A percentile compares a stretch with the other conserved stretches of the same genome.
Conservation (phyloP, 1,140 invertebrate genomes). For the Stegodyphus mimosarum region DNA sequence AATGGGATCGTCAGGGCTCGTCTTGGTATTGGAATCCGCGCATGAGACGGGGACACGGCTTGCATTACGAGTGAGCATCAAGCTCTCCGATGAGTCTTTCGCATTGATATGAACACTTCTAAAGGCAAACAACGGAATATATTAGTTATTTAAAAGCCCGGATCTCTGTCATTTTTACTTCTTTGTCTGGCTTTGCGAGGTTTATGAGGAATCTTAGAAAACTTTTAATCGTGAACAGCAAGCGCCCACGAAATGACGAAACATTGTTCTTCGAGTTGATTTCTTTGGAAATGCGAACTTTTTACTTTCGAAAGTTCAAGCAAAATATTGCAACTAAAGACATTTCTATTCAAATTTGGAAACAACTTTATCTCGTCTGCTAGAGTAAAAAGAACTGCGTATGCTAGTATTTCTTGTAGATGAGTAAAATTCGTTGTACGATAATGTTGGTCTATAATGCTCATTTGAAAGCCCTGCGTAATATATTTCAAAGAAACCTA, state of each 20-base stretch:
- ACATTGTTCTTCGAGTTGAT: not conserved
- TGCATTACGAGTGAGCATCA: not conserved
- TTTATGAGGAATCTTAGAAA: slow-evolving; percentile 33
- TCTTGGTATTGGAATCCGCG: slow-evolving; percentile 24
- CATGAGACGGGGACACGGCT: not conserved
- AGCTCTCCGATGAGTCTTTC: not conserved
- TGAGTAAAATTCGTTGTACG: no score
- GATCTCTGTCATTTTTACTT: slow-evolving; percentile 23
- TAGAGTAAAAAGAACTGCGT: no score
- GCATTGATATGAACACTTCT: slow-evolving; percentile 30
- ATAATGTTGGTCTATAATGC: no score
- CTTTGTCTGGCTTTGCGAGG: not conserved
- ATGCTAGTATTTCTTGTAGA: no score
- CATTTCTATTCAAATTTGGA: no score
- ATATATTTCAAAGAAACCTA: no score
- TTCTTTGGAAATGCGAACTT: no score
- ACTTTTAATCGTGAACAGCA: slow-evolving; percentile 10
- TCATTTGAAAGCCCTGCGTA: no score
- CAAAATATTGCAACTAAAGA: no score
- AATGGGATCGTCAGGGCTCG: slow-evolving; percentile 24
- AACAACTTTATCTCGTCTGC: no score
- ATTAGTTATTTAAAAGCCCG: slow-evolving; percentile 22
- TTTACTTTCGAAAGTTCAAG: no score
- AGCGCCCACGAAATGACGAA: not conserved
- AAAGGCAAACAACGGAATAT: slow-evolving; percentile 46